Evolutionary conservation across 2,888 invertebrate species (phyloP).

Genomic region (Plagodis dolabraria): DNA sequence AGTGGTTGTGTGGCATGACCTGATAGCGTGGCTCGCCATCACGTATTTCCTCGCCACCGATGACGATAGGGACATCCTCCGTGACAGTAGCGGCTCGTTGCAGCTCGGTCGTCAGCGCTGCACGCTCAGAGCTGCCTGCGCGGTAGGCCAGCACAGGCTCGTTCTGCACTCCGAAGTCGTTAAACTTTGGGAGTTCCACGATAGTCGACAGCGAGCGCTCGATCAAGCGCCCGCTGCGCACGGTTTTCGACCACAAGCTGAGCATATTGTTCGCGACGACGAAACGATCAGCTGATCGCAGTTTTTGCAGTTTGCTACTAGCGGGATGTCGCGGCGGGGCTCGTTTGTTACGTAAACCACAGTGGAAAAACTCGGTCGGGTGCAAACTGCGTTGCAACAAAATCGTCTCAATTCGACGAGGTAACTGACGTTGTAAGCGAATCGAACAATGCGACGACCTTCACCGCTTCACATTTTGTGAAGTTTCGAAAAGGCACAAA

Average conservation of each 20-base stretch:
- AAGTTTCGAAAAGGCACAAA: constrained; percentile 68
- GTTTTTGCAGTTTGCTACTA: constrained; percentile 4
- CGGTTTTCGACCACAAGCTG: constrained; percentile 49
- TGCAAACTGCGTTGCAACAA: constrained; percentile 20
- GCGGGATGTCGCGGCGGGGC: constrained; percentile 24
- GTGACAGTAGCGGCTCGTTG: constrained; percentile 86
- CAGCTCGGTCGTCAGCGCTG: constrained; percentile 88
- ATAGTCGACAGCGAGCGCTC: constrained; percentile 83
- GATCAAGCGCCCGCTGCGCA: constrained; percentile 87
- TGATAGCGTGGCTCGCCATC: constrained; percentile 92
- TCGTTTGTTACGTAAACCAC: constrained; percentile 46
- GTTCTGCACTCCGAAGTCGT: constrained; percentile 89
- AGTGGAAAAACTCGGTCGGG: constrained; percentile 19
- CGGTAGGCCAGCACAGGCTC: constrained; percentile 93
- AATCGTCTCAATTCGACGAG: constrained; percentile 26
- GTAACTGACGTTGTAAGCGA: constrained; percentile 38
- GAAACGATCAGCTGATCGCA: constrained; percentile 12
- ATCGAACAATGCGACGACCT: constrained; percentile 54
- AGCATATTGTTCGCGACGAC: constrained; percentile 52
- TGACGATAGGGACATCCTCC: constrained; percentile 97
- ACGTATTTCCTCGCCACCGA: constrained; percentile 94
- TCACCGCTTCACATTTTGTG: constrained; percentile 70
- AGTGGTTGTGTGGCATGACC: constrained; percentile 96
- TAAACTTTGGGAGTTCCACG: constrained; percentile 86
- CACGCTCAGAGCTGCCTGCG: constrained; percentile 92